Evolutionary conservation across 2,888 invertebrate species (phyloP), one percentile per base, ranked within the genome.

Genomic region (Thecophora atra): DNA sequence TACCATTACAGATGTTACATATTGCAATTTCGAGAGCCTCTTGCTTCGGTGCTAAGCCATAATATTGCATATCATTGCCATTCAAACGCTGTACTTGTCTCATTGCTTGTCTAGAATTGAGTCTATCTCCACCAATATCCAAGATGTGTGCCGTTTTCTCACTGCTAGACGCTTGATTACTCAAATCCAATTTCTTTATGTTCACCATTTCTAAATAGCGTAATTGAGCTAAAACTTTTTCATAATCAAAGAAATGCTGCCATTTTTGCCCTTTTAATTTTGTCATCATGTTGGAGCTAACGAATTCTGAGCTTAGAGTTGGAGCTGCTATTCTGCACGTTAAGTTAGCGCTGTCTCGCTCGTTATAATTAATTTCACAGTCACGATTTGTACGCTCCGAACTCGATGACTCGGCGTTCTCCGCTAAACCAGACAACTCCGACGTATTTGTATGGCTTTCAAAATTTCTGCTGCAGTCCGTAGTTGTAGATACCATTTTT

Each of bases 21-120:
- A 94, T 90, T 74, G 93, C 93, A 74, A 93, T 91, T 83, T 91
- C 91, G 79, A 94, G 90, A 75, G 90, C 89, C 86, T 94, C 93
- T 86, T 91, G 90, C 81, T 93, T 92, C 28, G 94, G 94, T 81
- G 92, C 92, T 80, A 92, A 89, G 63, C 94, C 94, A 85, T 92
- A 94, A 72, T 93, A 89, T 78, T 90, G 89, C 90, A 93, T 93
- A 84, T 91, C 91, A 86, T 89, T 87, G 76, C 85, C 83, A 74
- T 87, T 87, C 69, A 90, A 87, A 11, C 90, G 88, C 80, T 89
- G 88, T 76, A 90, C 88, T 68, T 83, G 83, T 24, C 73, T 74
- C 60, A 76, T 69, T 58, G 42, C 24, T 28, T 73, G 73, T 52
- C 65, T 70, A 11, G 65, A 63, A 11, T 58, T 0, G 28, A 15